A percentile compares a stretch with the other conserved stretches of the same genome.
Evolutionary conservation across 2,888 invertebrate species (phyloP).

Genomic region (Tetramorium bicarinatum): DNA sequence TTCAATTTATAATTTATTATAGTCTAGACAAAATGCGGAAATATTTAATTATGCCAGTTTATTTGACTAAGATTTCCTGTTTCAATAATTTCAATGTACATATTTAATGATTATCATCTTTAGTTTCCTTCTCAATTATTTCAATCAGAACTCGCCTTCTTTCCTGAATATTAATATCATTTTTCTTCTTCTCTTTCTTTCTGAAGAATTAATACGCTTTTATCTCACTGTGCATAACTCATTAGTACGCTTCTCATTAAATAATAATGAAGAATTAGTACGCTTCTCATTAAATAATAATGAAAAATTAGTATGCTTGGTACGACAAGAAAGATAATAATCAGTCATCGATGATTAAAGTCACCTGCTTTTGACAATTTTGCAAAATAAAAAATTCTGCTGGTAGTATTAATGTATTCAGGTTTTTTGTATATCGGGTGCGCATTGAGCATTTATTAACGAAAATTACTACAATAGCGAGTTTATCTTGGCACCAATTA

Average conservation of each 20-base stretch:
- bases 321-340: neutral
- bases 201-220: slow-evolving; percentile 10
- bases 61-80: neutral
- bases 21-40: neutral
- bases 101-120: slow-evolving; percentile 5
- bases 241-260: neutral
- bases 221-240: neutral
- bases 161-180: neutral
- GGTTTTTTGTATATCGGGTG: neutral
- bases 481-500: slow-evolving; percentile 41
- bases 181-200: neutral
- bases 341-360: slow-evolving; percentile 3
- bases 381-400: slow-evolving; percentile 12
- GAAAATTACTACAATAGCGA: neutral
- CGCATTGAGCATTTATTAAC: neutral
- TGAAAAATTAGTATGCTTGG: neutral
- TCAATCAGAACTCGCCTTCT: neutral
- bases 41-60: neutral
- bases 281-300: no score
- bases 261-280: slow-evolving; percentile 21
- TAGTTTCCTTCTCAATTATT: slow-evolving; percentile 4
- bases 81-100: neutral
- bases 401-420: neutral
- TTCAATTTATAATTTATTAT: slow-evolving; percentile 3
- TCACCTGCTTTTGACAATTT: neutral